A percentile compares a stretch with the other conserved stretches of the same genome.
Conservation (phyloP, 1,140 invertebrate genomes). For the Ips nitidus region DNA sequence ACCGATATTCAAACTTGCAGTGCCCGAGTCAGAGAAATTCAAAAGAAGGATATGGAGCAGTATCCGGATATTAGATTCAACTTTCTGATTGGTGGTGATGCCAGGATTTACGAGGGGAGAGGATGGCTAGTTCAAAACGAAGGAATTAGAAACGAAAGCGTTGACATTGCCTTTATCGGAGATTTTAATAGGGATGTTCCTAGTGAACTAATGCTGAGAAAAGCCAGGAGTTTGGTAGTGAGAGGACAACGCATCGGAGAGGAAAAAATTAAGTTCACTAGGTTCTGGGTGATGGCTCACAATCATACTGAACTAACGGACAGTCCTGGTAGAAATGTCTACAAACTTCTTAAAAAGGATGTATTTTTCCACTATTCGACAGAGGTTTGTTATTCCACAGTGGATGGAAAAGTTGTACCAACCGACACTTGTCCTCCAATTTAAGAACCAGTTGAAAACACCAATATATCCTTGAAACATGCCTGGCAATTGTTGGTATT, state of each 20-base stretch:
- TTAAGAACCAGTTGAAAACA: too few species aligned
- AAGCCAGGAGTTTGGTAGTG: not conserved
- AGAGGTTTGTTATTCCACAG: too few species aligned
- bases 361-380: too few species aligned
- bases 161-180: constrained; percentile 53
- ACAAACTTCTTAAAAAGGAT: too few species aligned
- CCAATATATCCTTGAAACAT: too few species aligned
- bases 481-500: too few species aligned
- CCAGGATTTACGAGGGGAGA: constrained; percentile 62
- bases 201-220: constrained; percentile 44
- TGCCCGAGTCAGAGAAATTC: not conserved
- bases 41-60: not conserved
- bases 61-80: constrained; percentile 61
- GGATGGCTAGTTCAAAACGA: constrained; percentile 63
- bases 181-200: constrained; percentile 51
- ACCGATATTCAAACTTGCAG: constrained; percentile 40
- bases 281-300: constrained; percentile 33
- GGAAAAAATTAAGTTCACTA: not conserved
- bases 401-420: too few species aligned
- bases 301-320: constrained; percentile 49
- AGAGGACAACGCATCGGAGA: constrained; percentile 42
- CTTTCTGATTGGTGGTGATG: constrained; percentile 70
- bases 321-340: constrained; percentile 49
- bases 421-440: too few species aligned
- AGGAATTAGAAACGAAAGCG: constrained; percentile 51